Evolutionary conservation across 1,140 invertebrate species (phyloP), one percentile per base, ranked within the genome.

Genomic region (Danaus melanippus): DNA sequence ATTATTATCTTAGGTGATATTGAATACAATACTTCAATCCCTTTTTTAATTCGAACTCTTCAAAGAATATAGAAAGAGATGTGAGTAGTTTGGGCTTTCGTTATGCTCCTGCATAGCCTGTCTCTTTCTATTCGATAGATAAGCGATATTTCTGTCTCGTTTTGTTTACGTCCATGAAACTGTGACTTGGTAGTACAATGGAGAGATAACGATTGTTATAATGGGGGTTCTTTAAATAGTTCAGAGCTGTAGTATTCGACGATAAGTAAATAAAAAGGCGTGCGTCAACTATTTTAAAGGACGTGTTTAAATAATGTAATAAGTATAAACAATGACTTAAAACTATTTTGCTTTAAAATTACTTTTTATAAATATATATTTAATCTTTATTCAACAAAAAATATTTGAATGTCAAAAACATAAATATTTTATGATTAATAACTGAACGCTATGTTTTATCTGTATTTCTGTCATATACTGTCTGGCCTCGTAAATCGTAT

Each of bases 101-200:
- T 71, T 69, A 70, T 67, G 54, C 68, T 73, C 60, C 61, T 58
- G 58, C 58, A 67, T 67, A 61, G 56, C 46, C 63, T 58, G 50
- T 79, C 77, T 76, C 75, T 12, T 66, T 83, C 71, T 66, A 53
- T 55, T 62, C 58, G 45, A 69, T 67, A 68, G 70, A 76, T 74
- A 74, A 75, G 59, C 74, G 50, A 77, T 84, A 75, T 50, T 50
- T 64, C 50, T 64, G 74, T 86, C 83, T 74, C 80, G 62, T 57
- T 84, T 84, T 84, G 71, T 84, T 86, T 83, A 81, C 79, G 74
- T 79, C 73, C 69, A 77, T 73, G 77, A 79, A 82, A 79, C 69
- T 66, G 71, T 76, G 64, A 71, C 59, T 71, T 21, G 47, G 58
- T 57, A 82, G 77, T 79, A 77, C 64, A 84, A 56, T 67, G 47